These are phyloP conservation scores for Leptarthrus brevirostris DNA, from an alignment of 2,888 invertebrate species.

Conservation along the genomic window DNA sequence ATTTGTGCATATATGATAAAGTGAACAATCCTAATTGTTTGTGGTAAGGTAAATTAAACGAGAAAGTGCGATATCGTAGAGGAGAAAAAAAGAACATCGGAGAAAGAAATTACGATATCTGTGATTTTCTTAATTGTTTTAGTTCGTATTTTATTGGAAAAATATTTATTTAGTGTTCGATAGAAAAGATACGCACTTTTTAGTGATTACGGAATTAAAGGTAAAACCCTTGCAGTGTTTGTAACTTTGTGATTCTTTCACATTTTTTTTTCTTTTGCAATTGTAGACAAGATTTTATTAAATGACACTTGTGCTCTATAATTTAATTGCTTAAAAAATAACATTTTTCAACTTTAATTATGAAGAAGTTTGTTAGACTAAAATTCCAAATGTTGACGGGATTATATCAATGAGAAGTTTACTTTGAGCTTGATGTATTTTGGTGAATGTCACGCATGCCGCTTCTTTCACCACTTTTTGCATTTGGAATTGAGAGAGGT, in stretches of 20 bases:
- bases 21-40: conserved; percentile 9
- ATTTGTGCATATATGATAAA: background rate
- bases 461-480: conserved; percentile 38
- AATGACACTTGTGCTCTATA: conserved; percentile 33
- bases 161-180: background rate
- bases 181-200: background rate
- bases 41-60: background rate
- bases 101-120: conserved; percentile 31
- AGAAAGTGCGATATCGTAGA: conserved; percentile 46
- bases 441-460: conserved; percentile 56
- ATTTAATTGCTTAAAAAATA: too few relatives aligned
- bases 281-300: conserved; percentile 33
- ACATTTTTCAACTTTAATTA: too few relatives aligned
- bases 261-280: conserved; percentile 12
- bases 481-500: background rate
- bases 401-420: background rate
- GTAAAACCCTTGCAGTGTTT: conserved; percentile 16
- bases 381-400: background rate
- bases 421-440: conserved; percentile 50
- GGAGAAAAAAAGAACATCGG: conserved; percentile 30
- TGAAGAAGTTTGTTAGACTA: background rate
- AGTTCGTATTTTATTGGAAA: background rate
- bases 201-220: conserved; percentile 11
- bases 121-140: conserved; percentile 20
- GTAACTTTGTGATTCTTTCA: conserved; percentile 11